These are phyloP conservation scores for Bubalus kerabau DNA, from an alignment of 2,113 vertebrate genomes.

Conservation along the genomic window DNA sequence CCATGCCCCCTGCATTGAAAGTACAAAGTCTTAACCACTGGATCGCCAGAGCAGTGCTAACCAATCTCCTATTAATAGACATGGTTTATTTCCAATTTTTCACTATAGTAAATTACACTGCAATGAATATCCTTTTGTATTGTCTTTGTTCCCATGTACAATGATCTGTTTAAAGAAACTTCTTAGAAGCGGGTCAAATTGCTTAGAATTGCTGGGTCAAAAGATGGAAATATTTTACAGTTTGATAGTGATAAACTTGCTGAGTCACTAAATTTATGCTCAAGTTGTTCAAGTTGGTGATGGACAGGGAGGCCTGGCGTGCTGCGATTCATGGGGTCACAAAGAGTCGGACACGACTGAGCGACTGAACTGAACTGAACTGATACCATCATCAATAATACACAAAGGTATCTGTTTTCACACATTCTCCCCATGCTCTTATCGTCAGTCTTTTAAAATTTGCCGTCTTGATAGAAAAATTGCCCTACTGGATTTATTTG, in stretches of 20 bases:
- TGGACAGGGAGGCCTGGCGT: too few species aligned
- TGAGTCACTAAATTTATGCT: not conserved
- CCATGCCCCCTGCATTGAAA: not conserved
- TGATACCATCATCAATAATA: not conserved
- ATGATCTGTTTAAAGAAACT: not conserved
- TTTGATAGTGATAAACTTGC: not conserved
- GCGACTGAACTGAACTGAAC: too few species aligned
- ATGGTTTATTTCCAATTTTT: conserved; percentile 6
- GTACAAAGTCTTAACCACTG: not conserved
- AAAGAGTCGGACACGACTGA: too few species aligned
- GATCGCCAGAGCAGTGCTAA: not conserved
- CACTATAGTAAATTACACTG: not conserved
- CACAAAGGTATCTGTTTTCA: not conserved
- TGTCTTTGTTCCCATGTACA: not conserved
- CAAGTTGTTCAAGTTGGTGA: not conserved
- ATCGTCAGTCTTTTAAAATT: not conserved
- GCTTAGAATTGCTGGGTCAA: not conserved
- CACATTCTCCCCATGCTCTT: not conserved
- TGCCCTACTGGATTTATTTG: not conserved
- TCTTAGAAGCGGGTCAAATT: not conserved
- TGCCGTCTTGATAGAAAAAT: conserved; percentile 16
- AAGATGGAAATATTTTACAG: not conserved
- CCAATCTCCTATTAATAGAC: not conserved
- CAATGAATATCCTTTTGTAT: not conserved
- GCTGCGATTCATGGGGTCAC: too few species aligned